Percentiles rank a stretch among this genome's conserved stretches.
Conservation (phyloP, 2,113 vertebrate genomes). For the Calidris pygmaea region DNA sequence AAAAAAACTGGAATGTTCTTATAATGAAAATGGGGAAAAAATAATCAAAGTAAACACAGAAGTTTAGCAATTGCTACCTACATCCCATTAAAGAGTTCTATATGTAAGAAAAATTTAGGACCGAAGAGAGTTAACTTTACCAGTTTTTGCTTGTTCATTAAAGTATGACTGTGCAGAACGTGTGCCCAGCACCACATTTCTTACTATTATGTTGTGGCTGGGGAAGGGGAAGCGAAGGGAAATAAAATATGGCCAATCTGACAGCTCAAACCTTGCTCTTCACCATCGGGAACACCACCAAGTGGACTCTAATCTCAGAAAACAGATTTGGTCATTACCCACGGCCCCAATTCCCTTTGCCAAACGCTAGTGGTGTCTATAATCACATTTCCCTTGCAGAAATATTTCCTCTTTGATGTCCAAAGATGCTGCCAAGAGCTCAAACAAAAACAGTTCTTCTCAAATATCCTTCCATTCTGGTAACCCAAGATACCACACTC, state of each 20-base stretch:
- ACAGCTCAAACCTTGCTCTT: not conserved
- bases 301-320: not conserved
- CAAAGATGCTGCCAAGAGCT: not conserved
- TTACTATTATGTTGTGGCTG: not conserved
- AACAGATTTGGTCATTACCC: not conserved
- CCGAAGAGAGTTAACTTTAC: not conserved
- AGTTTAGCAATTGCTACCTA: not conserved
- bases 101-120: not conserved
- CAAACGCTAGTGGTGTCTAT: not conserved
- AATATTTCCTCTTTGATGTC: not conserved
- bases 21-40: not conserved
- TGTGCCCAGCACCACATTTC: not conserved
- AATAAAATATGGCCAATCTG: not conserved
- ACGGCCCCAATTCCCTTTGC: rapidly evolving
- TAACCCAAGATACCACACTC: not conserved
- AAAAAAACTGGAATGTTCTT: not conserved
- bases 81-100: not conserved
- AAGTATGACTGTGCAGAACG: not conserved
- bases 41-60: not conserved
- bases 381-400: not conserved
- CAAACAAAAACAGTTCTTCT: not conserved
- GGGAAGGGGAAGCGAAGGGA: not conserved
- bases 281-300: not conserved
- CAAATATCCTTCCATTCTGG: not conserved
- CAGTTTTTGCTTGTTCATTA: not conserved